Percentiles rank a stretch among this genome's conserved stretches.
These are phyloP conservation scores for Oreocharis arfaki DNA, from an alignment of 2,113 vertebrate genomes.

Conservation along the genomic window DNA sequence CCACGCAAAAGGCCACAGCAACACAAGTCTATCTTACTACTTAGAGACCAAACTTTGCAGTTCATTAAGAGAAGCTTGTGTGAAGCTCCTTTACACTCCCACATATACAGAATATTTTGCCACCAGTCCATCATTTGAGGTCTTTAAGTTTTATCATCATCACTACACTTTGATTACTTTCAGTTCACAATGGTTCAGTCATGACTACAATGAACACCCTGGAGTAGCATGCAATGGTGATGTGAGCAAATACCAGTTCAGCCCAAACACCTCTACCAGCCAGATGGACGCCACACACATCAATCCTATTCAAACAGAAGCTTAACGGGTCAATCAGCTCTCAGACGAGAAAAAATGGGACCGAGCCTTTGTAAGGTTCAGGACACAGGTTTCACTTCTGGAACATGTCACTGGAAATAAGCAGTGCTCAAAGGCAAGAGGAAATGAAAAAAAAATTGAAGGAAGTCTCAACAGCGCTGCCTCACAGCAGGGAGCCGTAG, in stretches of 20 bases:
- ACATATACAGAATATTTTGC: background rate
- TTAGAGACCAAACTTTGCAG: background rate
- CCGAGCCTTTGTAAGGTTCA: background rate
- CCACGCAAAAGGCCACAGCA: background rate
- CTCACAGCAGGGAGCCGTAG: background rate
- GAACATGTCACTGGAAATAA: background rate
- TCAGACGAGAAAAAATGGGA: background rate
- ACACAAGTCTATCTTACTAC: background rate
- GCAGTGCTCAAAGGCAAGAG: background rate
- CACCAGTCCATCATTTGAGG: background rate
- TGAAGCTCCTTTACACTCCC: background rate
- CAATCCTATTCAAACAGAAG: conserved; percentile 11
- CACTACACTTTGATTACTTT: background rate
- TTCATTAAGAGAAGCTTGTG: background rate
- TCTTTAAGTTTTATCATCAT: background rate
- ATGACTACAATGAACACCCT: background rate
- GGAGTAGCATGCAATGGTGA: background rate
- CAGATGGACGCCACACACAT: background rate
- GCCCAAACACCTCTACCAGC: conserved; percentile 27
- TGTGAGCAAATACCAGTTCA: background rate
- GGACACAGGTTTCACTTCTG: background rate
- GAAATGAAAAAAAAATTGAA: background rate
- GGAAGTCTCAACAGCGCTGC: background rate
- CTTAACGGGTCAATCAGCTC: background rate
- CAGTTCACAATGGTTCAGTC: background rate